Evolutionary conservation across 2,113 vertebrate species (phyloP), one percentile per base, ranked within the genome.

Genomic region (Physeter macrocephalus): DNA sequence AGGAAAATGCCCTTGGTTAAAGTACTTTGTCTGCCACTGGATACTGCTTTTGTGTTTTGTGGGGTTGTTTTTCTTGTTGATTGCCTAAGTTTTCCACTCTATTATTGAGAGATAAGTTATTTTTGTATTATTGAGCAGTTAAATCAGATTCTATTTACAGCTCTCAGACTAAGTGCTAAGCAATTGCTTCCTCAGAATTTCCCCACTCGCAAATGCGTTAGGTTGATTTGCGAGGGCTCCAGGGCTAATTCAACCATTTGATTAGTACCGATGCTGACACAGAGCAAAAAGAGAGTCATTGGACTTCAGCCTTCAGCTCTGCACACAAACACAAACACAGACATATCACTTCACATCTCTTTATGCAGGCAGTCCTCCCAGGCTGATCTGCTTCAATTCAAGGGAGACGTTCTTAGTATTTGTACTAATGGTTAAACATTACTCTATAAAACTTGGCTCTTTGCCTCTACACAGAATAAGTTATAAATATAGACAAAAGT

Each of bases 131-230:
- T 31, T 64, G 80, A 93, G 64, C n/a, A 62, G 82, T 95, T 92
- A 97, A 84, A 39, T 93, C 86, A 81, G 18, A 78, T 71, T 94
- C 84, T 90, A 90, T 62, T 95, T 90, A 75, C 34, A 97, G 39
- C 43, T 88, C 31, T 85, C 36, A 90, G 29, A 75, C 69, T 71
- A 81, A 87, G 94, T 52, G 64, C 69, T 62, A 75, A 90, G 69
- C 27, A 81, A 96, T 75, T 81, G 12, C 80, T 95, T 89, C 64
- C 84, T 88, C 36, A 64, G 83, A 87, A 97, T 81, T 49, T 87
- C 54, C 64, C 23, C 80, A 88, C 66, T 78, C 78, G 20, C 57
- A 75, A 75, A 92, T 36, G 52, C 87, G 72, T 62, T 43, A 87
- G 20, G 49, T 77, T 86, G 86, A 97, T 93, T 88, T 87, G n/a